These are phyloP conservation scores for Picathartes gymnocephalus DNA, from an alignment of 2,113 vertebrate genomes.

Conservation along the genomic window DNA sequence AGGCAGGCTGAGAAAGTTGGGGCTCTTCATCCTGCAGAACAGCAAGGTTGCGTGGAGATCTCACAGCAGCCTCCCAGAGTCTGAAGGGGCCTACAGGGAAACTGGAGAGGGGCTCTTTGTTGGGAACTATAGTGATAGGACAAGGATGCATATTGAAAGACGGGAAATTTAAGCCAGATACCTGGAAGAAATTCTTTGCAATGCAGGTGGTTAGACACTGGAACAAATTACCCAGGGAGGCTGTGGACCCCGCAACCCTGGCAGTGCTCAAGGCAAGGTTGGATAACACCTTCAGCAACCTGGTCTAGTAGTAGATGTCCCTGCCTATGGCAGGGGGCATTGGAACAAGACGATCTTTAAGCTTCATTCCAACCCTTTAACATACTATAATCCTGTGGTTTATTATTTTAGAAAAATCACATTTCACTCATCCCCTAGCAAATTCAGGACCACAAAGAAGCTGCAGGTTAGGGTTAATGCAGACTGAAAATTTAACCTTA, in stretches of 20 bases:
- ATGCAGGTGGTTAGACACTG: fast-evolving
- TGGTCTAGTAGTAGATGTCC: not conserved
- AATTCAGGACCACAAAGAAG: not conserved
- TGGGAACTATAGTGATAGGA: not conserved
- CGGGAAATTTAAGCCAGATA: not conserved
- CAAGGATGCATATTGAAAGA: not conserved
- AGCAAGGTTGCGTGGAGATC: not conserved
- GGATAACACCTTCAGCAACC: not conserved
- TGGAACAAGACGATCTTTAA: not conserved
- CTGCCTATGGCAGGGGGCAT: not conserved
- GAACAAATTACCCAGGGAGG: not conserved
- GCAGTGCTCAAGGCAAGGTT: not conserved
- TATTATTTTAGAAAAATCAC: not conserved
- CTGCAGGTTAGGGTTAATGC: not conserved
- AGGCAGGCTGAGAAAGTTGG: not conserved
- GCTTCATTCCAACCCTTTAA: not conserved
- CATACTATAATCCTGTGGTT: not conserved
- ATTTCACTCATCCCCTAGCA: not conserved
- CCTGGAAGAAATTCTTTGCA: not conserved
- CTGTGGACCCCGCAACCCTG: not conserved
- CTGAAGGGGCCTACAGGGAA: not conserved
- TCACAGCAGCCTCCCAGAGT: not conserved
- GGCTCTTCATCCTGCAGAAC: not conserved
- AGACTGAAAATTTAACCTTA: not conserved
- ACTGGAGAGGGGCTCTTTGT: not conserved